Base-by-base conservation (phyloP, 2,113 vertebrate species). In the Albula goreensis region DNA sequence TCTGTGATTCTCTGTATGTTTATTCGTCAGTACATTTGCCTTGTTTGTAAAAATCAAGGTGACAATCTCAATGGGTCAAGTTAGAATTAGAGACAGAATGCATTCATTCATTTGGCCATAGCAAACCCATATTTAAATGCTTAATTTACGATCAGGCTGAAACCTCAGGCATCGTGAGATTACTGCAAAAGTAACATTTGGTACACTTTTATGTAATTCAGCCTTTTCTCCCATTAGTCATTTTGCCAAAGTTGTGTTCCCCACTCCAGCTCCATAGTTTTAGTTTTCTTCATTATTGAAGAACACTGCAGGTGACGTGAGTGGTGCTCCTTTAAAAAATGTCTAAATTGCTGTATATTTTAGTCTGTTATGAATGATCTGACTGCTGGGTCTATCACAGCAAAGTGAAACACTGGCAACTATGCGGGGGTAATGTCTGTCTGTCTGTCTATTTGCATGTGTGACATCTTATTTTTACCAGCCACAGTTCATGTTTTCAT, bases 401-500 rank as follows among this genome's bases (percentile, higher is more conserved):
- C 17, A 22, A 25, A 74, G 70, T 31, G 57, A 86, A 87, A 90
- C 85, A 91, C 83, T 88, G 84, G 90, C 80, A 83, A 89, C 84
- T 4, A 83, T 83, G 66, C 79, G 83, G n/a, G 66, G 51, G 78
- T 57, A 82, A 41, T 57, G 83, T 53, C 57, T 41, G 31, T 4
- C 9, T 22, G 17, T 88, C 52, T 90, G 57, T 57, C 48, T 53
- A 88, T 87, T 52, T 66, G 80, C 89, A 87, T 90, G 85, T 83
- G n/a, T 74, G 78, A 60, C 53, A 86, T 9, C 77, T 53, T 19
- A 85, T 88, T 88, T 88, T 85, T 89, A 74, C 70, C 60, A 86
- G 87, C 86, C 41, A 25, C 83, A 57, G 91, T 90, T 90, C 49
- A 87, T 90, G 52, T 57, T 88, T 92, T 88, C 49, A 86, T 85